Conservation (phyloP, 2,113 vertebrate species). For the Pipra filicauda region DNA sequence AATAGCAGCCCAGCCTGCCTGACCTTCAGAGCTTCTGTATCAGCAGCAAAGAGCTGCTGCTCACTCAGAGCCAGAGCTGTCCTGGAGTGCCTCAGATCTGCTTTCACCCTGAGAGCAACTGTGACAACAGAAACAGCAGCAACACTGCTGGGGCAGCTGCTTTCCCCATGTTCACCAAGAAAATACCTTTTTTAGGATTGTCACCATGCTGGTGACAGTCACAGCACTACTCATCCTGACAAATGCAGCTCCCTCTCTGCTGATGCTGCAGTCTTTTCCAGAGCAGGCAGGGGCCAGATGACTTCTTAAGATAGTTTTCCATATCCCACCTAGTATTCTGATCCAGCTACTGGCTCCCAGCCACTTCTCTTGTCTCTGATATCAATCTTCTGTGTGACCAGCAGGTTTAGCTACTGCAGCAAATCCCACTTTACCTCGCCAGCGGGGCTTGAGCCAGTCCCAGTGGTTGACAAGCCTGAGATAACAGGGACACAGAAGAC, state of each 20-base stretch:
- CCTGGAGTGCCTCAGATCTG: not conserved
- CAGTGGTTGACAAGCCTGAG: not conserved
- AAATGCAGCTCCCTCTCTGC: not conserved
- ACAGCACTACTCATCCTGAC: not conserved
- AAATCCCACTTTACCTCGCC: not conserved
- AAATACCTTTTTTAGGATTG: not conserved
- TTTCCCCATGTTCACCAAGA: not conserved
- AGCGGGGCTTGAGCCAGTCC: not conserved
- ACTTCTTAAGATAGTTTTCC: not conserved
- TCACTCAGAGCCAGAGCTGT: not conserved
- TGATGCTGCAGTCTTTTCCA: not conserved
- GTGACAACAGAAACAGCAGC: not conserved
- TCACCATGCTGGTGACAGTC: not conserved
- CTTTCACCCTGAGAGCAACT: not conserved
- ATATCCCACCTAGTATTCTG: not conserved
- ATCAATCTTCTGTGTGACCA: not conserved
- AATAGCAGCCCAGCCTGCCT: not conserved
- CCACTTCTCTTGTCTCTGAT: not conserved
- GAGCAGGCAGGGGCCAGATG: not conserved
- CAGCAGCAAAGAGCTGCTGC: not conserved
- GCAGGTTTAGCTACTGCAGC: not conserved
- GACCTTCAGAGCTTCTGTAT: not conserved
- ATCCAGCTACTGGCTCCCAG: not conserved
- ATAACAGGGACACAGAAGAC: not conserved
- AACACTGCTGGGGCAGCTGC: not conserved